These are phyloP conservation scores for Auanema sp. DNA, from an alignment of 2,888 invertebrate genomes.

Conservation along the genomic window DNA sequence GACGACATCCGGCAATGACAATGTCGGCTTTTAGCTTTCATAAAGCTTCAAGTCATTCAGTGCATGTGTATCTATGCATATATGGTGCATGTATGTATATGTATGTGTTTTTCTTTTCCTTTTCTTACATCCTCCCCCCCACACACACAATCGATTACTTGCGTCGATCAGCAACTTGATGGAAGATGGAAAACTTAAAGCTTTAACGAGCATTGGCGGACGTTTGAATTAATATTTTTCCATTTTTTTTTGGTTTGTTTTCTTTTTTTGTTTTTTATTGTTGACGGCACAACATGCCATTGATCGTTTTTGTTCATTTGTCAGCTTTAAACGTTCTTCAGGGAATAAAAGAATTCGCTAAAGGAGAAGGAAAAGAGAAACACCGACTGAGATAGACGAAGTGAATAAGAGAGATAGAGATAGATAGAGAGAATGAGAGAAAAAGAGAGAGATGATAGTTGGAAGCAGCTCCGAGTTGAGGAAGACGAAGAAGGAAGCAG, in stretches of 20 bases:
- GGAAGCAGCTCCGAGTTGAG: no score
- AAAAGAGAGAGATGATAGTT: neutral
- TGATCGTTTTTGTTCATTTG: neutral
- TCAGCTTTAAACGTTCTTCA: neutral
- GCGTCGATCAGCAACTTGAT: no score
- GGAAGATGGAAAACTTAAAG: no score
- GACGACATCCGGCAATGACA: no score
- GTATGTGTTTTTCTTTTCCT: no score
- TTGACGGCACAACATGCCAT: neutral
- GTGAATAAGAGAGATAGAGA: slow-evolving; percentile 33
- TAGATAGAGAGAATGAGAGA: slow-evolving; percentile 19
- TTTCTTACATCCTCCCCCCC: no score
- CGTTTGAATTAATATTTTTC: neutral
- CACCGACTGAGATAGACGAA: slow-evolving; percentile 6
- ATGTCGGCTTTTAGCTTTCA: no score
- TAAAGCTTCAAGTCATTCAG: no score
- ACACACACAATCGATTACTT: no score
- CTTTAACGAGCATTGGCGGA: no score
- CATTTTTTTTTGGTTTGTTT: neutral
- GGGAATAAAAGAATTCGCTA: neutral
- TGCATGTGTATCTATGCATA: no score
- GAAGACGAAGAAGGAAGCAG: neutral
- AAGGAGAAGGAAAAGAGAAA: neutral
- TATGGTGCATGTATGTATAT: no score
- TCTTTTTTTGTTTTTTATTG: slow-evolving; percentile 1